Base-by-base conservation (phyloP, 2,797 vertebrate species). In the Acrocephalus scirpaceus region DNA sequence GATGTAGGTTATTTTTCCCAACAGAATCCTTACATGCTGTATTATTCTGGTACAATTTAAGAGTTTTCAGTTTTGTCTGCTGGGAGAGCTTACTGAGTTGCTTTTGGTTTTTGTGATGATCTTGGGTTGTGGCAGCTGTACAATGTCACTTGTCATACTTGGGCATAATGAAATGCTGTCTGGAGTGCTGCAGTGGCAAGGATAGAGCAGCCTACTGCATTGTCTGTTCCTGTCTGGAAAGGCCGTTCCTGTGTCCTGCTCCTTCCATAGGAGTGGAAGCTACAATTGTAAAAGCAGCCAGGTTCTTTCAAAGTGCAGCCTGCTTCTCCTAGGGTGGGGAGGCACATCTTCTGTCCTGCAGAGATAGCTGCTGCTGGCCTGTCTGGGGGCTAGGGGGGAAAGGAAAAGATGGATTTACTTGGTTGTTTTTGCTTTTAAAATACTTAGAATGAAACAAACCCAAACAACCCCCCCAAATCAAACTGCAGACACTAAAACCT, bases 311-410 rank as follows among this genome's bases (percentile, higher is more conserved):
- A 16, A 75, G 54, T 30, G 32, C 67, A 70, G 18, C 47, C 29
- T 73, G 34, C 9, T 27, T 34, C 21, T 75, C 21, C 73, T 51
- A 2, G 10, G 7, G 12, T 58, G 38, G 17, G 23, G 23, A 14
- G 83, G 32, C 30, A 26, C 13, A 4, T 44, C 21, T 13, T 48
- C 58, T 76, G 42, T 79, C 16, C 34, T 22, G 13, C 26, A 30
- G 60, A 90, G 53, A 30, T 13, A 20, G 15, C 26, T 48, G 48
- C 47, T 78, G 38, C 23, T 91, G 67, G 15, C 7, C 1, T 8
- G 18, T 34, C 6, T 4, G 4, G 5, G 1, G 11, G 5, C 3
- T 7, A 2, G 17, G 7, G 17, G 7, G 26, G 4, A 17, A 66
- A 47, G 7, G 26, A 82, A 34, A 36, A 34, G 9, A 34, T 38